These are phyloP conservation scores for Lamprologus ornatipinnis DNA, from an alignment of 2,113 vertebrate species.

Conservation along the genomic window DNA sequence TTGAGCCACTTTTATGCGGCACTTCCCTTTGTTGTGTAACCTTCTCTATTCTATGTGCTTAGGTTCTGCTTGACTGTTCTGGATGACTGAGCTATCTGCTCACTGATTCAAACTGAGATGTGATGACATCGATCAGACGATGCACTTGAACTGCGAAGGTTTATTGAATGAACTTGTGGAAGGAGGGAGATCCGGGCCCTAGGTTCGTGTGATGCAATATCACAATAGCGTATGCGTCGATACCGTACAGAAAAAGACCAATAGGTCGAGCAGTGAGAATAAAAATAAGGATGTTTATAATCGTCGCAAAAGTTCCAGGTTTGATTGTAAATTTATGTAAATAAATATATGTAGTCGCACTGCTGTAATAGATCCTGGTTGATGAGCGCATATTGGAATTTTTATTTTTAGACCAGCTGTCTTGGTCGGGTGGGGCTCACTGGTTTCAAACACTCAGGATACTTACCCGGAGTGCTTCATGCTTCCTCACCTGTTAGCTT, in stretches of 20 bases:
- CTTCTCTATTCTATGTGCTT: neutral
- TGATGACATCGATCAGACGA: neutral
- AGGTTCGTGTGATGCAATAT: accelerated
- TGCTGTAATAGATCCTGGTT: neutral
- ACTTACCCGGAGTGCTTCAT: neutral
- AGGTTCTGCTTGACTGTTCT: neutral
- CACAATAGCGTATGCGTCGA: neutral
- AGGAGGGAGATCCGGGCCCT: neutral
- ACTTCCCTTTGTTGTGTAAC: neutral
- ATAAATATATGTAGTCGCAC: neutral
- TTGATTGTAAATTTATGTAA: neutral
- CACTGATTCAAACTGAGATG: neutral
- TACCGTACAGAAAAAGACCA: accelerated
- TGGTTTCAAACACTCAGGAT: neutral
- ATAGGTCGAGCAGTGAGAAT: neutral
- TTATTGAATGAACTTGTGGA: neutral
- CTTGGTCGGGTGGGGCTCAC: neutral
- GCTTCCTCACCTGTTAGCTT: neutral
- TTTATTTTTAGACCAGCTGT: neutral
- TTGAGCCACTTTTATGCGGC: neutral
- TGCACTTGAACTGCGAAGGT: neutral
- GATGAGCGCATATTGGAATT: accelerated
- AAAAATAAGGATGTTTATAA: neutral
- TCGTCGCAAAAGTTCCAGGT: neutral
- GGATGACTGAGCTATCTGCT: neutral